These are phyloP conservation scores for Sminthurides aquaticus DNA, from an alignment of 2,888 invertebrate species.

Conservation along the genomic window DNA sequence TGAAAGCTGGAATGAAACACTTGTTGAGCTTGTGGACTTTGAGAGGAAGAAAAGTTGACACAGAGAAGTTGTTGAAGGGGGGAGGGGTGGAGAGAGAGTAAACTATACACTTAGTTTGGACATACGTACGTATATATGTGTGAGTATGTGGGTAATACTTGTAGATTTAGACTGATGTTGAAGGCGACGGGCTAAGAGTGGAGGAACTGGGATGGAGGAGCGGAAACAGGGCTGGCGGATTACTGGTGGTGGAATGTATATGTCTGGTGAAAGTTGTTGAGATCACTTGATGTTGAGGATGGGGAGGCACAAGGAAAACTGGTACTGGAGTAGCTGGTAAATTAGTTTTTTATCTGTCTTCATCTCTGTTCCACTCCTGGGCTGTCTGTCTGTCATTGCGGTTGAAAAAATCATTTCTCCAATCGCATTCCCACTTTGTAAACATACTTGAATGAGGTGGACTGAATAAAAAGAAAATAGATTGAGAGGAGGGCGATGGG, in stretches of 20 bases:
- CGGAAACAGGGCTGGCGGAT: too few relatives aligned
- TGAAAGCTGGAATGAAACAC: not conserved
- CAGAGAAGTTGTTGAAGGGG: not conserved
- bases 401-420: not conserved
- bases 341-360: not conserved
- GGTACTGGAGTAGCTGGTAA: not conserved
- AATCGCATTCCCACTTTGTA: not conserved
- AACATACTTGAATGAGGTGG: not conserved
- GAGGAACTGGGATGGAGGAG: not conserved
- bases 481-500: too few relatives aligned
- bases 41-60: not conserved
- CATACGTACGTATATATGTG: too few relatives aligned
- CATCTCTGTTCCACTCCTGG: not conserved
- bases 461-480: too few relatives aligned
- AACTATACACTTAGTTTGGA: too few relatives aligned
- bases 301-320: not conserved
- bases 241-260: too few relatives aligned
- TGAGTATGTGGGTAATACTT: too few relatives aligned
- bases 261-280: too few relatives aligned
- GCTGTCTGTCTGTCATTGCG: not conserved
- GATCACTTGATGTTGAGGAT: not conserved
- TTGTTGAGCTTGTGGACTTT: slow-evolving; percentile 1
- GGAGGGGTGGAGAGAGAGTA: not conserved
- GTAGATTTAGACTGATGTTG: too few relatives aligned
- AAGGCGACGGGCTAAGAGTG: too few relatives aligned